Percentiles rank a stretch among this genome's conserved stretches.
Conservation (phyloP, 2,888 invertebrate genomes). For the Tinea semifulvella region DNA sequence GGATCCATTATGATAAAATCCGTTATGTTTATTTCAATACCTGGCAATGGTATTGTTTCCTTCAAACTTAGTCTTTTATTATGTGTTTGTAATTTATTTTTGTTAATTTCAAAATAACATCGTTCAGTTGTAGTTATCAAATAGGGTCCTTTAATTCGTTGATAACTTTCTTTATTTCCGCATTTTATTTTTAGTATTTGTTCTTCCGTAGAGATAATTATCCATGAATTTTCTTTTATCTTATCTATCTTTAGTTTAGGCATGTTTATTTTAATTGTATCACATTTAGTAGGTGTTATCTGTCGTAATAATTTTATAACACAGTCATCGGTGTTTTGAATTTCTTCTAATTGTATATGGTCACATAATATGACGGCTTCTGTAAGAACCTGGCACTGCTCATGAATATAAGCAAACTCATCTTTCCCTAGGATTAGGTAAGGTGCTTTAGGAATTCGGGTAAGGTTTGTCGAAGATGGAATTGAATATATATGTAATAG, state of each 20-base stretch:
- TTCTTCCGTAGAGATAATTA: neutral
- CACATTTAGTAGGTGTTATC: neutral
- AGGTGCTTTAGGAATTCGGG: constrained; percentile 4
- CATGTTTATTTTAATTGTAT: neutral
- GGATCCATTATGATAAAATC: no score
- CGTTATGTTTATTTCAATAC: neutral
- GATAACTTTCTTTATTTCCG: neutral
- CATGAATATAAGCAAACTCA: neutral
- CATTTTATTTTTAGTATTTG: neutral
- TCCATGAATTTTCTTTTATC: constrained; percentile 10
- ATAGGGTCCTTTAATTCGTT: constrained; percentile 8
- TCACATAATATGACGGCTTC: neutral
- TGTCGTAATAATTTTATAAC: neutral
- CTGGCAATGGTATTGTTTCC: constrained; percentile 3
- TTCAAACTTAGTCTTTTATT: neutral
- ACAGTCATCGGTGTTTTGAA: neutral
- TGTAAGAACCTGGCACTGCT: neutral
- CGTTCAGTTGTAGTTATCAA: neutral
- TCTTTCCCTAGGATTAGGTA: neutral
- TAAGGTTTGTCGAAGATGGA: neutral
- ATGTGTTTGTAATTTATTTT: neutral
- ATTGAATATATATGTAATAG: constrained; percentile 5
- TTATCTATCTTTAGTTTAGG: neutral
- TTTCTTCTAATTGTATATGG: constrained; percentile 5
- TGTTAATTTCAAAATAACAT: constrained; percentile 4